Evolutionary conservation across 2,113 vertebrate genomes (phyloP).

Genomic region (Solea senegalensis): DNA sequence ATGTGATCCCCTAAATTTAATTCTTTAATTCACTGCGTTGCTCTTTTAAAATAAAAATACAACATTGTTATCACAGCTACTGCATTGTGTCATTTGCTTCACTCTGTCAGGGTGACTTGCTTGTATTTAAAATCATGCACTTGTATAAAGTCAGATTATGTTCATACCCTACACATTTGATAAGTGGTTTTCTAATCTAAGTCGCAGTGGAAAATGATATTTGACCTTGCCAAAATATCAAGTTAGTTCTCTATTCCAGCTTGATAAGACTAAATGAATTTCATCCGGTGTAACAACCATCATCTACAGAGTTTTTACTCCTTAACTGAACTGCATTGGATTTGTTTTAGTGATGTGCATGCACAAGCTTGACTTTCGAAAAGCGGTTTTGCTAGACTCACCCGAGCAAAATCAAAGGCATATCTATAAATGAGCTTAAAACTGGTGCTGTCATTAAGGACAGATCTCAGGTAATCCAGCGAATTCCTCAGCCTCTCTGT

Average conservation of each 20-base stretch:
- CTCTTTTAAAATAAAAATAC: not conserved
- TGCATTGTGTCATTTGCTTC: not conserved
- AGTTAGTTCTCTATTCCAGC: not conserved
- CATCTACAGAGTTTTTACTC: not conserved
- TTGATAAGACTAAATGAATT: not conserved
- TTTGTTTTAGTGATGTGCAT: not conserved
- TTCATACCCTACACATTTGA: constrained; percentile 14
- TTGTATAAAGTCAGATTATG: not conserved
- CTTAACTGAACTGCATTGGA: constrained; percentile 12
- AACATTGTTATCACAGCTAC: not conserved
- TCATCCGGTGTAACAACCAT: not conserved
- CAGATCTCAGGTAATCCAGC: constrained; percentile 97
- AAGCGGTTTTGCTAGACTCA: constrained; percentile 78
- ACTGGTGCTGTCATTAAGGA: constrained; percentile 96
- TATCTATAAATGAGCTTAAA: constrained; percentile 99
- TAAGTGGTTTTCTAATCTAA: constrained; percentile 8
- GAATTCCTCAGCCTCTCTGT: constrained; percentile 97
- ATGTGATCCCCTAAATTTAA: not conserved
- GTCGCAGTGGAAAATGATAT: constrained; percentile 16
- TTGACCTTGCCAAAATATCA: constrained; percentile 10
- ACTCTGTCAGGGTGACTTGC: not conserved
- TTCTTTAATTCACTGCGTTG: not conserved
- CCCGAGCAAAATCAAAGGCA: constrained; percentile 98
- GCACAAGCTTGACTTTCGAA: not conserved
- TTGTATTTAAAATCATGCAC: constrained; percentile 14